Conservation (phyloP, 2,888 invertebrate species). For the Boloria euphrosyne region DNA sequence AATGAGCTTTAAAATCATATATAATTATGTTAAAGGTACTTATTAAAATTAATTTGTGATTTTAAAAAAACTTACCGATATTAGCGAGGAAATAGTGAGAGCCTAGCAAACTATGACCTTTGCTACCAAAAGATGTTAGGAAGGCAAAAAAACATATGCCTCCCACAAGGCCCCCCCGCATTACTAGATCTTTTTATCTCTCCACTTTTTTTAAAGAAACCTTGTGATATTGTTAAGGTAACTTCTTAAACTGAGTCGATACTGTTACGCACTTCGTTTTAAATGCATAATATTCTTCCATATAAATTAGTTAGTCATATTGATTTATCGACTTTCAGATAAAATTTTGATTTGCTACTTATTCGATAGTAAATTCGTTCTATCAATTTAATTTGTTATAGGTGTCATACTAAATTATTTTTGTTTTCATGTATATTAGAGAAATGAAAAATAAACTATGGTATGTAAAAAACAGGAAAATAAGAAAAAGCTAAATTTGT, state of each 20-base stretch:
- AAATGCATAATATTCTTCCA: constrained; percentile 43
- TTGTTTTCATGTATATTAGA: constrained; percentile 10
- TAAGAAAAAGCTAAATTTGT: constrained; percentile 31
- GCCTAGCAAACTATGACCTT: constrained; percentile 37
- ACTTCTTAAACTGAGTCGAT: constrained; percentile 36
- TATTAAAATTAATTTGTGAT: background rate
- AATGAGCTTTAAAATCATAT: no score
- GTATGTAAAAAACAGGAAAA: background rate
- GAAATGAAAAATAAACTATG: background rate
- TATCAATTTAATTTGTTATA: constrained; percentile 42
- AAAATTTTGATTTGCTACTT: constrained; percentile 45
- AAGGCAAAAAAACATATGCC: constrained; percentile 51
- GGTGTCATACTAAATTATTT: constrained; percentile 38
- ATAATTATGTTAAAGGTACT: no score
- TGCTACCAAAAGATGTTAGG: constrained; percentile 44
- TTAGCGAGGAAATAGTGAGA: constrained; percentile 34
- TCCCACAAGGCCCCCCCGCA: constrained; percentile 47
- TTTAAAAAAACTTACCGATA: constrained; percentile 34
- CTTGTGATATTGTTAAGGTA: constrained; percentile 36
- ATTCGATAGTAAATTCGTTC: constrained; percentile 43
- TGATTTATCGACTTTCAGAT: constrained; percentile 45
- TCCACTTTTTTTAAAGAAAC: constrained; percentile 36
- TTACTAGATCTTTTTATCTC: constrained; percentile 34
- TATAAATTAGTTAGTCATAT: constrained; percentile 45
- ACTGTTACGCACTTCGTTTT: constrained; percentile 36